Percentiles rank a stretch among this genome's conserved stretches.
Evolutionary conservation across 2,113 vertebrate species (phyloP).

Genomic region (Siphamia tubifer): DNA sequence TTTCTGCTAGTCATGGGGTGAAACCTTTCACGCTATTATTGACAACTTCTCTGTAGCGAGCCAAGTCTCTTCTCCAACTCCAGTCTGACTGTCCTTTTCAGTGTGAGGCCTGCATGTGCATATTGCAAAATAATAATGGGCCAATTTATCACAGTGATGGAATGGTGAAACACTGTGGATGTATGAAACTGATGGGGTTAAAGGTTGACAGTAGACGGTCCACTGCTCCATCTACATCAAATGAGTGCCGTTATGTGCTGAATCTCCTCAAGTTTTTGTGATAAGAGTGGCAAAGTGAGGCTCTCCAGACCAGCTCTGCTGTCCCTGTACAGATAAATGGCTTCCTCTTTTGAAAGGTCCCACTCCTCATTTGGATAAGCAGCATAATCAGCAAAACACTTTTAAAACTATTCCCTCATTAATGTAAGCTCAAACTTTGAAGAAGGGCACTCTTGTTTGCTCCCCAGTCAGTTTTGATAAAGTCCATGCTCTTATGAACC

Average conservation of each 20-base stretch:
- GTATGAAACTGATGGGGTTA: constrained; percentile 37
- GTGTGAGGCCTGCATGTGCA: background rate
- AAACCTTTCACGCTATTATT: constrained; percentile 61
- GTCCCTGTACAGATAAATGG: constrained; percentile 68
- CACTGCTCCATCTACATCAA: constrained; percentile 62
- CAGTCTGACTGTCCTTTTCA: constrained; percentile 27
- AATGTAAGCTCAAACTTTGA: constrained; percentile 38
- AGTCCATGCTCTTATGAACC: constrained; percentile 23
- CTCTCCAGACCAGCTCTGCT: constrained; percentile 73
- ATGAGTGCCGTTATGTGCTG: constrained; percentile 49
- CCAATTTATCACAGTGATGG: constrained; percentile 29
- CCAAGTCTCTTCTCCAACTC: constrained; percentile 46
- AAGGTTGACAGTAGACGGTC: constrained; percentile 64
- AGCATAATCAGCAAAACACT: constrained; percentile 60
- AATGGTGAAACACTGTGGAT: constrained; percentile 52
- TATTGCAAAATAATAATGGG: constrained; percentile 57
- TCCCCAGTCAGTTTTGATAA: constrained; percentile 29
- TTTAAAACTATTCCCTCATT: constrained; percentile 56
- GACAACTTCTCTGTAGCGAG: constrained; percentile 50
- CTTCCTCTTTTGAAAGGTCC: constrained; percentile 75
- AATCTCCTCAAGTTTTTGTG: constrained; percentile 54
- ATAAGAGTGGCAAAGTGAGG: constrained; percentile 71
- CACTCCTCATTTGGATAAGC: constrained; percentile 70
- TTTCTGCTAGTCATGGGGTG: constrained; percentile 37
- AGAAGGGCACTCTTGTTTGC: constrained; percentile 42